Evolutionary conservation across 2,113 vertebrate genomes (phyloP), one percentile per base, ranked within the genome.

Genomic region (Podocnemis expansa): DNA sequence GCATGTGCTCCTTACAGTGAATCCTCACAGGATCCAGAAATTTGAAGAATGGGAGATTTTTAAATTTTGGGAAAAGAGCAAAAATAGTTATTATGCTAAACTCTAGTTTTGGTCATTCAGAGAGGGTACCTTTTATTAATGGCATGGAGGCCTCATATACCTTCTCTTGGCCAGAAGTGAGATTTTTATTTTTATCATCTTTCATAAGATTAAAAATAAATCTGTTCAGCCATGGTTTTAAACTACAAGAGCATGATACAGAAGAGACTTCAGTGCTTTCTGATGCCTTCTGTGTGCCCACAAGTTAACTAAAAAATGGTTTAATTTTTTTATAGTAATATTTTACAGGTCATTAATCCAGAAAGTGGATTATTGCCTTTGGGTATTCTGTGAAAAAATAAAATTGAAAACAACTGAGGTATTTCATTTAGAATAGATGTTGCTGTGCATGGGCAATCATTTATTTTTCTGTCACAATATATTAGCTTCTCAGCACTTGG

Each of bases 341-440:
- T 94, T 97, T 96, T 91, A 95, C 90, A 93, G 90, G 43, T 67
- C 89, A 51, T 97, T 97, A 97, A 96, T 96, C 90, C 75, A 94
- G 83, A 87, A 91, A 95, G 89, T 81, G 82, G 82, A 93, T 91
- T 94, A 91, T 86, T 94, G 82, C 91, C 94, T 93, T 95, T 87
- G 84, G 91, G 88, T 52, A 95, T 95, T 95, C 78, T 82, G 43
- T 88, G 25, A 54, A 91, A 95, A 96, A 94, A 93, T 10, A 94
- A 92, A 94, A 95, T 2, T 80, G 73, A 94, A 96, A 91, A 93
- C 80, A 96, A 87, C 41, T 3, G 58, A 93, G 47, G 10, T 91
- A 93, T 93, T 97, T 91, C 16, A 88, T 95, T 91, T 91, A 89
- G 83, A 89, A 91, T 81, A 89, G 88, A 82, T 89, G 80, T 43